Conservation (phyloP, 2,113 vertebrate genomes). For the Hippocampus comes region DNA sequence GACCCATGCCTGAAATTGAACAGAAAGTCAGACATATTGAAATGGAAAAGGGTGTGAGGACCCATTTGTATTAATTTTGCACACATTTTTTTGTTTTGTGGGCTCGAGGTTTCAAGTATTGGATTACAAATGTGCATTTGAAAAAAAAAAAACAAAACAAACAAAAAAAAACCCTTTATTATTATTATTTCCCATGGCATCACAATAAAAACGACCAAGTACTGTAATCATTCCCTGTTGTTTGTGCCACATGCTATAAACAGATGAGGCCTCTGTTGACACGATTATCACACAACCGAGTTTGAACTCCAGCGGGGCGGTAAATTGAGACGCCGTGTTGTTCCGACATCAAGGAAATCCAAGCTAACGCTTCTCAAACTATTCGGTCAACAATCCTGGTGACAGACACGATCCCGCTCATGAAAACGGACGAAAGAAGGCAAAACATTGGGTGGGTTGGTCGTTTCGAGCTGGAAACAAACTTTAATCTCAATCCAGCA, state of each 20-base stretch:
- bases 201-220: neutral
- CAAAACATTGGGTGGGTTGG: conserved; percentile 14
- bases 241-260: conserved; percentile 20
- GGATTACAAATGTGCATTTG: neutral
- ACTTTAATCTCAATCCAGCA: conserved; percentile 44
- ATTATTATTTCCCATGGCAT: neutral
- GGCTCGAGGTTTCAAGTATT: neutral
- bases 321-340: conserved; percentile 17
- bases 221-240: conserved; percentile 21
- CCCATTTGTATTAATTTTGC: neutral
- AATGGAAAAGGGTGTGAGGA: neutral
- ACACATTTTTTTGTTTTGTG: neutral
- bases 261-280: conserved; percentile 18
- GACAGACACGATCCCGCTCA: conserved; percentile 41
- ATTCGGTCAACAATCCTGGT: conserved; percentile 29
- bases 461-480: conserved; percentile 28
- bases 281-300: conserved; percentile 30
- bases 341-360: conserved; percentile 40
- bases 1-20: no score
- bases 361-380: conserved; percentile 34
- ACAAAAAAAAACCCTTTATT: neutral
- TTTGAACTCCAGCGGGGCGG: conserved; percentile 18
- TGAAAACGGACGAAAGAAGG: conserved; percentile 38
- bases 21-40: neutral
- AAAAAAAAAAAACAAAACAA: no score